Percentiles rank a stretch among this genome's conserved stretches.
phyloP scores from a whole-genome alignment of 2,888 invertebrate species.

The Cinara cedri region DNA sequence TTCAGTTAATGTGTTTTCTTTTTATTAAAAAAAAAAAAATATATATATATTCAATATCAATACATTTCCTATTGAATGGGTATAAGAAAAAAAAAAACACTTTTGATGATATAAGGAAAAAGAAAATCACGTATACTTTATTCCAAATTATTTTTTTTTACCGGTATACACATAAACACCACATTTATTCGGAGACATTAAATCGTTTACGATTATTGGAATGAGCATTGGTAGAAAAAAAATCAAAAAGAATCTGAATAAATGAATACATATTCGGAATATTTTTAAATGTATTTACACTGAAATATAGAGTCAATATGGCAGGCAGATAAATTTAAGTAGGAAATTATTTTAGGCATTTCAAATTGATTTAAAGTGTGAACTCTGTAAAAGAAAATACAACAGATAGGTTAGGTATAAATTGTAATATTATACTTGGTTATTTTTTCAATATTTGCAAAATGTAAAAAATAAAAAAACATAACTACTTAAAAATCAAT shows the following conservation, averaged over 20 bases:
- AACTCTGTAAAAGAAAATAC: too few relatives aligned
- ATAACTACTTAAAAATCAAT: too few relatives aligned
- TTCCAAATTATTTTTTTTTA: background rate
- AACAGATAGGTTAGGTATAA: too few relatives aligned
- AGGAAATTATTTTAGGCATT: too few relatives aligned
- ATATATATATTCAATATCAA: background rate
- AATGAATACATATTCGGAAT: conserved; percentile 7
- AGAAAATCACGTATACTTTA: background rate
- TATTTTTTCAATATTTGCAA: too few relatives aligned
- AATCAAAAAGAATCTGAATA: background rate
- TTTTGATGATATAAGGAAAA: background rate
- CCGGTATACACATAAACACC: background rate
- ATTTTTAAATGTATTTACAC: background rate
- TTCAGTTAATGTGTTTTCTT: conserved; percentile 6
- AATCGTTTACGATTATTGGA: conserved; percentile 12
- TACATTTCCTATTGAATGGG: background rate
- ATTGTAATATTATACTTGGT: too few relatives aligned
- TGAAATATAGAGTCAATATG: too few relatives aligned
- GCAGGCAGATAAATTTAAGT: too few relatives aligned
- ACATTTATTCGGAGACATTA: background rate
- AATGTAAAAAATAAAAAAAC: too few relatives aligned
- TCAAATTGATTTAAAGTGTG: too few relatives aligned
- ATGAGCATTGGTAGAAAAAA: background rate
- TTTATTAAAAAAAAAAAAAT: conserved; percentile 11
- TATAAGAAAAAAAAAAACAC: background rate